phyloP scores from a whole-genome alignment of 2,888 invertebrate species.

The Tinea semifulvella region DNA sequence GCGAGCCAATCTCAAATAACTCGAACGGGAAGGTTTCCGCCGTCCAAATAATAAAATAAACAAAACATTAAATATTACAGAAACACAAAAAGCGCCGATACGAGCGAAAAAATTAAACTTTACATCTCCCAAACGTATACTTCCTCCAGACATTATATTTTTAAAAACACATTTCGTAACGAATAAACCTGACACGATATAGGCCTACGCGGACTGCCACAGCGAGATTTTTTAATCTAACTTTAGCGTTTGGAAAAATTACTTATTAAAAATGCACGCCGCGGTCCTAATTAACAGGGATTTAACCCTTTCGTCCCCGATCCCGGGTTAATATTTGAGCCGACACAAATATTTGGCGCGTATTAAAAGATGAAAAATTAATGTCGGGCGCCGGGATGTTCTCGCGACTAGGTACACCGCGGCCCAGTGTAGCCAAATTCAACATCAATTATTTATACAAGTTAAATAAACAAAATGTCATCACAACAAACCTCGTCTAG shows the following conservation, averaged over 20 bases:
- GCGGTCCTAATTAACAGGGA: slow-evolving; percentile 62
- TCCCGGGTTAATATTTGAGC: slow-evolving; percentile 58
- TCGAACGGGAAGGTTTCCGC: slow-evolving; percentile 7
- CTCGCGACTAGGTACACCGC: slow-evolving; percentile 2
- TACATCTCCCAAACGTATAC: slow-evolving; percentile 50
- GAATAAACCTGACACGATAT: slow-evolving; percentile 36
- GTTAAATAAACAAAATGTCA: background rate
- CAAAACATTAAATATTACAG: slow-evolving; percentile 50
- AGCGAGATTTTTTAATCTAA: slow-evolving; percentile 60
- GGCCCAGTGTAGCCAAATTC: background rate
- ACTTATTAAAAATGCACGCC: slow-evolving; percentile 64
- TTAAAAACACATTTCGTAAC: slow-evolving; percentile 50
- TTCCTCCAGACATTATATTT: slow-evolving; percentile 54
- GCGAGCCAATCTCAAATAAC: slow-evolving; percentile 6
- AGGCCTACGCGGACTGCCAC: slow-evolving; percentile 52
- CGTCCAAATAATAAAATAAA: slow-evolving; percentile 31
- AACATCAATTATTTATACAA: slow-evolving; percentile 1
- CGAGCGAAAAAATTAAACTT: slow-evolving; percentile 43
- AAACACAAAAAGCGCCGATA: slow-evolving; percentile 43
- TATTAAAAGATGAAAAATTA: slow-evolving; percentile 66
- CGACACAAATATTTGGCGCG: slow-evolving; percentile 63
- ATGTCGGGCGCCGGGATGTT: slow-evolving; percentile 32
- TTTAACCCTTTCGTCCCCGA: slow-evolving; percentile 66
- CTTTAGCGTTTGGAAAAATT: slow-evolving; percentile 68
- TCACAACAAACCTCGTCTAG: no score